Percentiles rank a stretch among this genome's conserved stretches.
Conservation (phyloP, 2,888 invertebrate species). For the Mamestra brassicae region DNA sequence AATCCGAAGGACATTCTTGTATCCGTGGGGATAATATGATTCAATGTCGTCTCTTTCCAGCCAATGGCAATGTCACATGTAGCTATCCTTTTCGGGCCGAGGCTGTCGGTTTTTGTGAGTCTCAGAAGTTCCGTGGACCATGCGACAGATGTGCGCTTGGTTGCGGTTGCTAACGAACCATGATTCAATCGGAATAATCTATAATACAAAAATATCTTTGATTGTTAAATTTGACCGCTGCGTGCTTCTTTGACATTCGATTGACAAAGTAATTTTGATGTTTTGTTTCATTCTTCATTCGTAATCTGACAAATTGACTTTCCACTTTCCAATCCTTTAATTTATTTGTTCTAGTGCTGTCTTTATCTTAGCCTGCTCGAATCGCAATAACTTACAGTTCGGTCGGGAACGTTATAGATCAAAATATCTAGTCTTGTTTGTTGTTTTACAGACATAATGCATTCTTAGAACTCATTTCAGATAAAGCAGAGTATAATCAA, state of each 20-base stretch:
- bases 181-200: conserved; percentile 89
- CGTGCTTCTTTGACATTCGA: conserved; percentile 75
- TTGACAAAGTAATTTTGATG: conserved; percentile 62
- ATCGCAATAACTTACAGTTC: conserved; percentile 44
- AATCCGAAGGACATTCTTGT: conserved; percentile 78
- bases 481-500: conserved; percentile 77
- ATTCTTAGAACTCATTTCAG: conserved; percentile 72
- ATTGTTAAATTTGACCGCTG: conserved; percentile 83
- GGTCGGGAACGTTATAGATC: conserved; percentile 46
- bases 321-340: background rate
- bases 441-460: conserved; percentile 61
- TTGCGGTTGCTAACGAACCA: conserved; percentile 88
- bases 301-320: conserved; percentile 27
- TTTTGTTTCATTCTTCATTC: conserved; percentile 31
- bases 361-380: conserved; percentile 28
- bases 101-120: conserved; percentile 87
- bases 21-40: conserved; percentile 78
- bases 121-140: conserved; percentile 87
- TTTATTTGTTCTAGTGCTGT: conserved; percentile 5
- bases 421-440: conserved; percentile 50
- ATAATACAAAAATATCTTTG: conserved; percentile 82
- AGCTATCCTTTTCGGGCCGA: conserved; percentile 77
- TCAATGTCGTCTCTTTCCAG: conserved; percentile 74
- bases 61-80: conserved; percentile 66
- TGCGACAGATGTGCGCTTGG: conserved; percentile 90